phyloP scores from a whole-genome alignment of 2,888 invertebrate genomes.

The Omphaloscelis lunosa region DNA sequence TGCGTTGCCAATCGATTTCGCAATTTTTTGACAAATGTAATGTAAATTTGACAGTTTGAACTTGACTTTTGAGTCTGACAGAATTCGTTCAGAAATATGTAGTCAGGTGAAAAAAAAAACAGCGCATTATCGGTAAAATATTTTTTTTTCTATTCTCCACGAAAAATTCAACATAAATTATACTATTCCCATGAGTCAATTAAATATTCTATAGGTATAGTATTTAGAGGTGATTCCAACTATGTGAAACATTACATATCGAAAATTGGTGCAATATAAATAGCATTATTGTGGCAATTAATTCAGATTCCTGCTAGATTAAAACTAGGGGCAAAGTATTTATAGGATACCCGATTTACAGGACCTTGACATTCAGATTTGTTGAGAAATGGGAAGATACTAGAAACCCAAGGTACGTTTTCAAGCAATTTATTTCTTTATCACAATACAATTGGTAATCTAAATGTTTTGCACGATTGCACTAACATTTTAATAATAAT shows the following conservation, averaged over 20 bases:
- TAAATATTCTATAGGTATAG: background rate
- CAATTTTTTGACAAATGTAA: background rate
- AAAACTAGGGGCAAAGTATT: background rate
- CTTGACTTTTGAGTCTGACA: background rate
- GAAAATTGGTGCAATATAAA: background rate
- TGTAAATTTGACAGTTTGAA: background rate
- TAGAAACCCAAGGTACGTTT: slow-evolving; percentile 41
- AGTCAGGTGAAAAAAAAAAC: background rate
- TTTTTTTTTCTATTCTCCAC: background rate
- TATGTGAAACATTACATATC: background rate
- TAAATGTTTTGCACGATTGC: slow-evolving; percentile 68
- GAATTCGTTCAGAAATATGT: slow-evolving; percentile 11
- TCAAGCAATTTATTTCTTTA: slow-evolving; percentile 72
- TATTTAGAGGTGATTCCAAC: no score
- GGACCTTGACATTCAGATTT: no score
- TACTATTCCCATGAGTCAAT: background rate
- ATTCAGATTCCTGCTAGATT: background rate
- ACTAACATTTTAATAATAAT: slow-evolving; percentile 56
- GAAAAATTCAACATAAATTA: background rate
- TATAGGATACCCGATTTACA: no score
- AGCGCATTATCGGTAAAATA: background rate
- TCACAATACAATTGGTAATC: slow-evolving; percentile 77
- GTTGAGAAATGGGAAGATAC: no score
- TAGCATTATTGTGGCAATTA: no score
- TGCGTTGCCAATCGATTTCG: slow-evolving; percentile 36